A percentile compares a stretch with the other conserved stretches of the same genome.
Evolutionary conservation across 2,888 invertebrate genomes (phyloP).

Genomic region (Acronicta psi): DNA sequence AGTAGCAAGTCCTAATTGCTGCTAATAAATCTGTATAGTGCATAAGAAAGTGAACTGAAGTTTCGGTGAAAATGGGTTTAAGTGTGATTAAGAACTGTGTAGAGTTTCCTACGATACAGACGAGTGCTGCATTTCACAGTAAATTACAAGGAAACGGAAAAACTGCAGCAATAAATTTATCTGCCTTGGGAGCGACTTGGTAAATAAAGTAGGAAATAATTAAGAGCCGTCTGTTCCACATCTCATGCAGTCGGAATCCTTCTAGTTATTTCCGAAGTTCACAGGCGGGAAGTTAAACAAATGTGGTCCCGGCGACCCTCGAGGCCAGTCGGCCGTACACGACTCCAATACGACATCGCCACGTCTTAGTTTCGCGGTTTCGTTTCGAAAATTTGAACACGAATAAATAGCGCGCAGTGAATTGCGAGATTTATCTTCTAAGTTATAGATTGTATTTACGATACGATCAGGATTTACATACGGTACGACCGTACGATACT

Average conservation of each 20-base stretch:
- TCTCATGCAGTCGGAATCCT: constrained; percentile 29
- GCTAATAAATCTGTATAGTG: constrained; percentile 58
- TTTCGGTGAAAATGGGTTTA: constrained; percentile 36
- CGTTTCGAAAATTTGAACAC: constrained; percentile 43
- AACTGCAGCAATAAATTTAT: constrained; percentile 56
- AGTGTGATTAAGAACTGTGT: constrained; percentile 36
- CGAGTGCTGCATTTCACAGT: constrained; percentile 29
- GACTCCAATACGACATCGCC: constrained; percentile 45
- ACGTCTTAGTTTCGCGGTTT: constrained; percentile 32
- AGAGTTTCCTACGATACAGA: constrained; percentile 9
- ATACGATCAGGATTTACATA: constrained; percentile 34
- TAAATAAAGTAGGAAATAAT: constrained; percentile 54
- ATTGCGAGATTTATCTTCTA: constrained; percentile 10
- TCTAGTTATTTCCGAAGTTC: constrained; percentile 44
- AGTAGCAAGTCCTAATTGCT: constrained; percentile 59
- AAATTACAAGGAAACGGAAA: constrained; percentile 46
- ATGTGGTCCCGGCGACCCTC: constrained; percentile 47
- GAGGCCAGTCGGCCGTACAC: constrained; percentile 44
- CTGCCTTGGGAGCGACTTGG: constrained; percentile 26
- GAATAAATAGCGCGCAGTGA: constrained; percentile 26
- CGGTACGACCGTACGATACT: constrained; percentile 22
- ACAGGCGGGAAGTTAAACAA: constrained; percentile 49
- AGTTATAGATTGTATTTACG: constrained; percentile 28
- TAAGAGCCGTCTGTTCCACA: constrained; percentile 33
- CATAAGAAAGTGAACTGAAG: constrained; percentile 50